Percentiles rank a stretch among this genome's conserved stretches.
Evolutionary conservation across 2,888 invertebrate species (phyloP).

Genomic region (Choristoneura rosaceana): DNA sequence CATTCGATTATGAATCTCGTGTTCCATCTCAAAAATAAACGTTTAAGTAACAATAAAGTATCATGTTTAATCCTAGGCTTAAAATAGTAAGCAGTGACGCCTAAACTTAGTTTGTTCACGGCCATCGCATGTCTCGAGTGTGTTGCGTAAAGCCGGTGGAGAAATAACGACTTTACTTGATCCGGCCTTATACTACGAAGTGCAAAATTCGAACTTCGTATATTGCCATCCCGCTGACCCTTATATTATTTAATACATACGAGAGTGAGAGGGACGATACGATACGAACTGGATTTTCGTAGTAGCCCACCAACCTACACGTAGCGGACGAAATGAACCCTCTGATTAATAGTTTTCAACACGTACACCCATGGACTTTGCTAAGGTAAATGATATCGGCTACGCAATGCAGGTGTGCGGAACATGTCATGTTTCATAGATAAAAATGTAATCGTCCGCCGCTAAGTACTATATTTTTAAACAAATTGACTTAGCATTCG

Average conservation of each 20-base stretch:
- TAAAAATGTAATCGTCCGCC: constrained; percentile 1
- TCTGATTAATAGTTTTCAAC: constrained; percentile 25
- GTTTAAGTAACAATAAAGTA: not conserved
- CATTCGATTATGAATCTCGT: not conserved
- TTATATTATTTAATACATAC: too few relatives aligned
- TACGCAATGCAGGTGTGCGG: constrained; percentile 21
- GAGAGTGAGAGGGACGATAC: too few relatives aligned
- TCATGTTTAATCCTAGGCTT: not conserved
- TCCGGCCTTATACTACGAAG: not conserved
- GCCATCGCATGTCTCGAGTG: constrained; percentile 16
- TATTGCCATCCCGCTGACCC: too few relatives aligned
- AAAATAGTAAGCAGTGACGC: not conserved
- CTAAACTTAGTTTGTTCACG: constrained; percentile 17
- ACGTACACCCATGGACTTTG: constrained; percentile 1
- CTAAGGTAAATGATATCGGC: constrained; percentile 1
- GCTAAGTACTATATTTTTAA: constrained; percentile 3
- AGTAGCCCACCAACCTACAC: not conserved
- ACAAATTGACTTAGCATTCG: not conserved
- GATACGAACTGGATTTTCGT: too few relatives aligned
- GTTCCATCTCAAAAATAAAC: not conserved
- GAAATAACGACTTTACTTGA: constrained; percentile 30
- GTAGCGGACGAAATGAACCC: constrained; percentile 5
- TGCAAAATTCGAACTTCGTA: too few relatives aligned
- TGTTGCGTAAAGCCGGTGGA: constrained; percentile 21
- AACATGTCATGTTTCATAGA: not conserved